Evolutionary conservation across 2,888 invertebrate genomes (phyloP), one percentile per base, ranked within the genome.

Genomic region (Eulithis prunata): DNA sequence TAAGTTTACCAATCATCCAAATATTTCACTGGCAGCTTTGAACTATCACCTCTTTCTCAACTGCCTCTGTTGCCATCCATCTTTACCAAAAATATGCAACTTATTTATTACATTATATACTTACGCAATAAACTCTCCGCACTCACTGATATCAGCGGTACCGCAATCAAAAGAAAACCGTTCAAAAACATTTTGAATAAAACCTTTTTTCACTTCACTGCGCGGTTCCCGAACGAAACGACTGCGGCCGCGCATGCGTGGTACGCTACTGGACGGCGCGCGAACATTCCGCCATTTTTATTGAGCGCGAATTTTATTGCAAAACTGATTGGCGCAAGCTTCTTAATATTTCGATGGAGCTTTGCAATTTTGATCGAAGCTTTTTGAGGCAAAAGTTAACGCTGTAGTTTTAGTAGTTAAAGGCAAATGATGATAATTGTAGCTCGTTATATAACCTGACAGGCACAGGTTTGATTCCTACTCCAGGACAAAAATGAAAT

Each of bases 81-180:
- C 41, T 41, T 49, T 49, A 49, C 21, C 21, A 49, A 49, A 21
- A 49, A 49, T 49, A 57, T 36, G 28, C 13, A 47, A 45, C 21
- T 11, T n/a, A 8, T 47, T 14, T 36, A 36, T 36, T 14, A 41
- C 10, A 10, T 5, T 8, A 8, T 8, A 8, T 10, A 49, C 82
- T 83, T 82, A 83, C 82, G 82, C 68, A 82, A 78, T 62, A 65
- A 75, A 45, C 66, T 72, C n/a, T 82, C 74, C 4, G 78, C 78
- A 14, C 65, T 72, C 55, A 74, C 80, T 46, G 75, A 75, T 71
- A 77, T 74, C 72, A 74, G 70, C 64, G 53, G 10, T 10, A 73
- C 74, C 57, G 73, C 75, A 70, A 77, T 73, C 69, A 80, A 73
- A 71, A 80, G 43, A n/a, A 79, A 66, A 66, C 74, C 68, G 58